A percentile compares a stretch with the other conserved stretches of the same genome.
Evolutionary conservation across 2,888 invertebrate genomes (phyloP).

Genomic region (Oegoconia quadripuncta): DNA sequence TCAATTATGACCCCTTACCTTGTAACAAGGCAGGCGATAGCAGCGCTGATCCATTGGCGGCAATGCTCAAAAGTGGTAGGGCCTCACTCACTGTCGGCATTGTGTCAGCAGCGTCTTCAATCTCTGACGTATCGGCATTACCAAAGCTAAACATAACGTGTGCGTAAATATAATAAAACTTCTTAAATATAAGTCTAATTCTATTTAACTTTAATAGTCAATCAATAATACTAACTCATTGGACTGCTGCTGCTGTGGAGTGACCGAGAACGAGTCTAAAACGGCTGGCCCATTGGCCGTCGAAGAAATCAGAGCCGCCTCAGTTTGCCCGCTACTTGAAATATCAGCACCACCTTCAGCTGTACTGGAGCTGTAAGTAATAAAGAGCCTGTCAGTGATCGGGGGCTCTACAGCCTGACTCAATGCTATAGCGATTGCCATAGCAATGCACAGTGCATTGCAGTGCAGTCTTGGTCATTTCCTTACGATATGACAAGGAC

Average conservation of each 20-base stretch:
- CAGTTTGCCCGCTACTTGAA: constrained; percentile 64
- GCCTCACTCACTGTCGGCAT: constrained; percentile 67
- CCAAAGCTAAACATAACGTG: constrained; percentile 44
- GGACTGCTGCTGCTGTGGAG: constrained; percentile 54
- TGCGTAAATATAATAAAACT: not conserved
- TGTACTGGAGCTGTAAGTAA: constrained; percentile 60
- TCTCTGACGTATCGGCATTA: constrained; percentile 71
- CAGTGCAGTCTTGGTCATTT: no score
- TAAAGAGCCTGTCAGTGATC: not conserved
- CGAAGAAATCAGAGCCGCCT: constrained; percentile 62
- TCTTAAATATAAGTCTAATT: no score
- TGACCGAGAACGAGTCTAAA: constrained; percentile 57
- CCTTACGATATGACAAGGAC: no score
- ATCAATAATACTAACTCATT: constrained; percentile 54
- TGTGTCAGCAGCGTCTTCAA: constrained; percentile 64
- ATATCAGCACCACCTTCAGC: constrained; percentile 68
- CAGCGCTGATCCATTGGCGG: constrained; percentile 60
- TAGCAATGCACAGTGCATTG: no score
- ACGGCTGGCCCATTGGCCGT: constrained; percentile 66
- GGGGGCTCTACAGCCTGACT: no score
- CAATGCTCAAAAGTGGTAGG: constrained; percentile 59
- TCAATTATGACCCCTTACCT: constrained; percentile 33
- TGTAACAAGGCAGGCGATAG: constrained; percentile 55
- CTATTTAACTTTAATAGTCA: no score
- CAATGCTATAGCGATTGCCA: no score